Base-by-base conservation (phyloP, 1,140 invertebrate genomes). In the Drosophila dunni region DNA sequence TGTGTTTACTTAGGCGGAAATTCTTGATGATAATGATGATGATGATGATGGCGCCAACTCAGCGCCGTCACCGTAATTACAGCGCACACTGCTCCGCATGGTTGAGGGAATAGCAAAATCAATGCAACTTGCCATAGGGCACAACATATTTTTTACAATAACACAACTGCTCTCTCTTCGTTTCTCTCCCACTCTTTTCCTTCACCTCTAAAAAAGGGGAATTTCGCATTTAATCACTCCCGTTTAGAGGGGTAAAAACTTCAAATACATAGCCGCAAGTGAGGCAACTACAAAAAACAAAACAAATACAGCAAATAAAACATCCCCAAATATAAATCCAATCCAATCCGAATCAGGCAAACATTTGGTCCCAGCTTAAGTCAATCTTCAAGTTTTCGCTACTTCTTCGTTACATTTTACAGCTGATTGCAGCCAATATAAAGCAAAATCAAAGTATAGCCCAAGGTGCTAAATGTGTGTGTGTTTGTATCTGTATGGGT, bases 1-100 rank as follows among this genome's bases (percentile, higher is more conserved):
- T 85, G 84, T 89, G 85, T 89, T 90, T 89, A 90, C 85, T 89
- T 89, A 84, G 80, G 84, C 85, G 74, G 66, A 88, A 80, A 58
- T 75, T 78, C 60, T 75, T 75, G 60, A 65, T 44, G 61, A 64
- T 63, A 63, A 62, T 57, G 51, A 24, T 58, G 61, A 11, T n/a
- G 53, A 44, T 58, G 69, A 9, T 50, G 42, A 33, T 56, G 56
- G 46, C 46, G 70, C 54, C 50, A 61, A n/a, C 44, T 46, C 44
- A 46, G 9, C 36, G 51, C n/a, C n/a, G 7, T 36, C 33, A 34
- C 36, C 58, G 72, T 75, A 75, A 75, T 75, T 75, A 75, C 73
- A 65, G 61, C 58, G 66, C 60, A 40, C 36, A 40, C 36, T 40
- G 53, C 50, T 56, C 10, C 42, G 20, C 56, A 10, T 46, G 50